Evolutionary conservation across 2,888 invertebrate genomes (phyloP).

Genomic region (Anoncus sp.): DNA sequence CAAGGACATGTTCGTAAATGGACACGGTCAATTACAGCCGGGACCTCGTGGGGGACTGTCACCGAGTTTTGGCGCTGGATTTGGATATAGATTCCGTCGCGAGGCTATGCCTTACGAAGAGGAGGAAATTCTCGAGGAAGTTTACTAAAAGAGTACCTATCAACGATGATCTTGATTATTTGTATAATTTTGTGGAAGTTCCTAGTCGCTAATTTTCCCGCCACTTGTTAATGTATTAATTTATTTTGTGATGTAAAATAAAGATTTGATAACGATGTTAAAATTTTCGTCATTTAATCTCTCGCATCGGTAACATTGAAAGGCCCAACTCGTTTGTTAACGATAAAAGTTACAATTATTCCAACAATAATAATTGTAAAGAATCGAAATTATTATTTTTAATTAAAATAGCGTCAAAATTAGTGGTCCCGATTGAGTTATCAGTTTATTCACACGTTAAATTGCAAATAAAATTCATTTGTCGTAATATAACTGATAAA

Average conservation of each 20-base stretch:
- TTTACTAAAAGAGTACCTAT: conserved; percentile 7
- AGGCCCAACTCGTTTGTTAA: too few species aligned
- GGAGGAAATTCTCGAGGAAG: conserved; percentile 18
- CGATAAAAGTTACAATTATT: too few species aligned
- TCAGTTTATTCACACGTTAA: conserved; percentile 8
- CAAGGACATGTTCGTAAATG: conserved; percentile 63
- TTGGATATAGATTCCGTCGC: conserved; percentile 55
- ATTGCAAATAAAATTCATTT: neutral
- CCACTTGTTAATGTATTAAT: too few species aligned
- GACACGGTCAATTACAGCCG: conserved; percentile 61
- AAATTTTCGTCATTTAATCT: neutral
- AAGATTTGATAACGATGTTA: neutral
- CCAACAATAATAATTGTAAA: too few species aligned
- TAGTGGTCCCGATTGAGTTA: neutral
- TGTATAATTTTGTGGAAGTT: conserved; percentile 2
- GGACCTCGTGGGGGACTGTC: conserved; percentile 46
- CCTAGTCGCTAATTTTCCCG: neutral
- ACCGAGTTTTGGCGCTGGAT: conserved; percentile 38
- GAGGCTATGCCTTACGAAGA: conserved; percentile 34
- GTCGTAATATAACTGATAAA: neutral
- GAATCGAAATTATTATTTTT: too few species aligned
- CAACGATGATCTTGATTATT: neutral
- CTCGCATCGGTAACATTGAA: neutral
- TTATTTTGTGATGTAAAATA: neutral
- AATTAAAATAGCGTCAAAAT: neutral